Evolutionary conservation across 2,113 vertebrate genomes (phyloP).

Genomic region (Zosterops hypoxanthus): DNA sequence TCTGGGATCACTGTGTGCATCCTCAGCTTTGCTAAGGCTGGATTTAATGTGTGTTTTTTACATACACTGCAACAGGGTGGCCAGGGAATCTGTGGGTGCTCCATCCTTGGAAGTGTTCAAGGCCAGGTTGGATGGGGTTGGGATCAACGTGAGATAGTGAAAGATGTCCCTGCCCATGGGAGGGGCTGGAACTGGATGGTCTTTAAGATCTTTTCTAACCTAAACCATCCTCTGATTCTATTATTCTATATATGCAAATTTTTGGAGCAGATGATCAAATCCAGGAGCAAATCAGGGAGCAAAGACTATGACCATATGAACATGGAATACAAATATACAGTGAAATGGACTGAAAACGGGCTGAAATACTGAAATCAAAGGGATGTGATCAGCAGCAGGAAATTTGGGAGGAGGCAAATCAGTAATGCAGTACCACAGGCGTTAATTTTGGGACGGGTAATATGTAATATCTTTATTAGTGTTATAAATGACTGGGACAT

Average conservation of each 20-base stretch:
- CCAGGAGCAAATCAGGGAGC: background rate
- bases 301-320: background rate
- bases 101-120: background rate
- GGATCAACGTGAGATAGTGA: background rate
- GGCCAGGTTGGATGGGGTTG: fast-evolving
- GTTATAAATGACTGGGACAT: background rate
- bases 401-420: background rate
- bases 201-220: background rate
- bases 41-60: background rate
- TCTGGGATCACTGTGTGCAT: background rate
- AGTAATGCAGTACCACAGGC: background rate
- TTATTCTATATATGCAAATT: background rate
- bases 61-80: fast-evolving
- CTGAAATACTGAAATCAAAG: background rate
- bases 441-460: fast-evolving
- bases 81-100: background rate
- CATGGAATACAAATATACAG: background rate
- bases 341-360: background rate
- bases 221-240: fast-evolving
- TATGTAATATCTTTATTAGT: background rate
- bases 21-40: background rate
- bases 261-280: background rate
- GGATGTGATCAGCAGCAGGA: background rate
- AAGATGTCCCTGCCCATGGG: background rate
- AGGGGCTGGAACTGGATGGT: background rate